Base-by-base conservation (phyloP, 2,888 invertebrate genomes). In the Syritta pipiens region DNA sequence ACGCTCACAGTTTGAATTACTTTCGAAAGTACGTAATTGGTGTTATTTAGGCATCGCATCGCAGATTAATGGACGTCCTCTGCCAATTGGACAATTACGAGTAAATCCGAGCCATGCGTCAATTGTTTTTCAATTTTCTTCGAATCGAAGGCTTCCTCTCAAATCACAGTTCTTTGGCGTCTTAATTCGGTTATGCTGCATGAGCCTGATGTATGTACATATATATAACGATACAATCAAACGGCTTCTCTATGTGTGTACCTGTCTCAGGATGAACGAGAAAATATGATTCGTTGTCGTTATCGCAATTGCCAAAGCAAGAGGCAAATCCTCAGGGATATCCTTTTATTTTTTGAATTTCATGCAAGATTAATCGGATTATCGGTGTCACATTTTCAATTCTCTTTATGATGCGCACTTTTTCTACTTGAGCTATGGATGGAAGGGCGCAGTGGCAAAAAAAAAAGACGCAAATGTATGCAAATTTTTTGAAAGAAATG, bases 331-430 rank as follows among this genome's bases (percentile, higher is more conserved):
- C 71, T 51, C 4, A 19, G 76, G 71, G 76, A 74, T 48, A 28
- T 44, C 17, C 26, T 62, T 69, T 30, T 48, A 19, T 63, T 69
- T 67, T 76, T 65, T n/a, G 65, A 79, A 74, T 79, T 79, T 79
- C 59, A 79, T 79, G 72, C 72, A 72, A 72, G 77, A 79, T 79
- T 79, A 74, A 74, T 67, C 67, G 46, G 72, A 79, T 72, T 79
- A 79, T 72, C 77, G 67, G 55, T 79, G 72, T 79, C 77, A 79
- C 72, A 79, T 74, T 74, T 79, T 60, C 42, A 60, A 79, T 74
- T 74, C 74, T 65, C 72, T 79, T 79, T 79, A 46, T 48, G 55
- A 65, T 67, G 32, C 46, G 12, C 49, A 12, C n/a, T n/a, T n/a
- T n/a, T 17, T 6, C 17, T 26, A 12, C 4, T 20, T 7, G 12